Evolutionary conservation across 2,113 vertebrate species (phyloP).

Genomic region (Otis tarda): DNA sequence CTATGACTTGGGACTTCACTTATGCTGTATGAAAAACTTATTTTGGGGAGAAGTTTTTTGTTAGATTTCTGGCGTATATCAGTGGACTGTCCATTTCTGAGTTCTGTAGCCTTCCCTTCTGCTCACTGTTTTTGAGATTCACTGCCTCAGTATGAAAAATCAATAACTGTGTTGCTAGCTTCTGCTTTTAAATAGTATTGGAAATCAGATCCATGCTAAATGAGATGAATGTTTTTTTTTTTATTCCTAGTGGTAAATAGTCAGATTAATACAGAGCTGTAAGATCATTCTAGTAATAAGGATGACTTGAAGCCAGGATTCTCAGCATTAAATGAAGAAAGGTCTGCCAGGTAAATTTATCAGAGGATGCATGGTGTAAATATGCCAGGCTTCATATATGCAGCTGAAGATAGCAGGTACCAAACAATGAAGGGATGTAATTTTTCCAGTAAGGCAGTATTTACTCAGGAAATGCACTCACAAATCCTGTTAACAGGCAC

Average conservation of each 20-base stretch:
- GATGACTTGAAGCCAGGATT: background rate
- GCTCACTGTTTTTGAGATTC: background rate
- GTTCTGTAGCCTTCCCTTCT: background rate
- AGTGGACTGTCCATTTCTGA: background rate
- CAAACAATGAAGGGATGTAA: conserved; percentile 49
- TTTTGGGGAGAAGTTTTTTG: background rate
- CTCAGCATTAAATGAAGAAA: background rate
- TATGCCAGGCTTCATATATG: background rate
- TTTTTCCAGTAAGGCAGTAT: background rate
- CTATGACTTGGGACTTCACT: background rate
- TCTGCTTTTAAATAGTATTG: background rate
- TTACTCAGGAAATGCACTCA: conserved; percentile 51
- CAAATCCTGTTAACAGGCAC: conserved; percentile 23
- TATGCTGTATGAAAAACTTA: background rate
- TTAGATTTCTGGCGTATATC: background rate
- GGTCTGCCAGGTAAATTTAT: background rate
- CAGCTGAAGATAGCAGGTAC: background rate
- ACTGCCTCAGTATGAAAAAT: background rate
- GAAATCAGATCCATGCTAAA: background rate
- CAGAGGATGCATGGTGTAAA: background rate
- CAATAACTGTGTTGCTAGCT: background rate
- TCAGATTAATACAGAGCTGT: background rate
- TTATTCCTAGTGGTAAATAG: background rate
- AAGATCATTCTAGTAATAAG: background rate
- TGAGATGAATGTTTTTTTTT: background rate